Evolutionary conservation across 2,888 invertebrate genomes (phyloP).

Genomic region (Troglohyphantes excavatus): DNA sequence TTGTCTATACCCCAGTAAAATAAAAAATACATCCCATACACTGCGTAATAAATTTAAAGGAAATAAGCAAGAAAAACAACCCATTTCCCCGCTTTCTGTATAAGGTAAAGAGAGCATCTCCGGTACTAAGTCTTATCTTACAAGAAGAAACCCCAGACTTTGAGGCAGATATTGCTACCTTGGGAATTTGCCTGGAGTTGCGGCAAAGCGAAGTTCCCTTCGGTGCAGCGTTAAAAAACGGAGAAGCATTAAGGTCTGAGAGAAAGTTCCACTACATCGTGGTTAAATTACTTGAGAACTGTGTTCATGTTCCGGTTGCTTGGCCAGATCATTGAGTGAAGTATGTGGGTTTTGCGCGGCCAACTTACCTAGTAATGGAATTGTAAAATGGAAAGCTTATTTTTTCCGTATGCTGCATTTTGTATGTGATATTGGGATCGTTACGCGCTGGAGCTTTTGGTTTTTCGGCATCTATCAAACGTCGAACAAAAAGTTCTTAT

Average conservation of each 20-base stretch:
- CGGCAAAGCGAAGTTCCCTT: not conserved
- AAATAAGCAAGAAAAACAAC: slow-evolving; percentile 36
- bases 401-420: not conserved
- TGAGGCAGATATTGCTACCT: slow-evolving; percentile 59
- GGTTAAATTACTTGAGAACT: slow-evolving; percentile 58
- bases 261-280: not conserved
- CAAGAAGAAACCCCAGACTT: slow-evolving; percentile 23
- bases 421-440: not conserved
- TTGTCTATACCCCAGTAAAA: not conserved
- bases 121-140: slow-evolving; percentile 53
- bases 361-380: slow-evolving; percentile 27
- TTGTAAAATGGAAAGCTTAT: slow-evolving; percentile 33
- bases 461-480: too few species aligned
- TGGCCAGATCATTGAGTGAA: slow-evolving; percentile 38
- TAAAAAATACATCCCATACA: slow-evolving; percentile 40
- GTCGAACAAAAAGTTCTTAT: too few species aligned
- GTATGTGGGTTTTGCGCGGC: not conserved
- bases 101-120: not conserved
- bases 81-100: slow-evolving; percentile 22
- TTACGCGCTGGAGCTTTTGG: not conserved
- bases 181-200: slow-evolving; percentile 39
- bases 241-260: not conserved
- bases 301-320: slow-evolving; percentile 32
- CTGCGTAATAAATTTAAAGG: slow-evolving; percentile 61
- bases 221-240: not conserved